A percentile compares a stretch with the other conserved stretches of the same genome.
phyloP scores from a whole-genome alignment of 2,888 invertebrate species.

The Tiphia femorata region DNA sequence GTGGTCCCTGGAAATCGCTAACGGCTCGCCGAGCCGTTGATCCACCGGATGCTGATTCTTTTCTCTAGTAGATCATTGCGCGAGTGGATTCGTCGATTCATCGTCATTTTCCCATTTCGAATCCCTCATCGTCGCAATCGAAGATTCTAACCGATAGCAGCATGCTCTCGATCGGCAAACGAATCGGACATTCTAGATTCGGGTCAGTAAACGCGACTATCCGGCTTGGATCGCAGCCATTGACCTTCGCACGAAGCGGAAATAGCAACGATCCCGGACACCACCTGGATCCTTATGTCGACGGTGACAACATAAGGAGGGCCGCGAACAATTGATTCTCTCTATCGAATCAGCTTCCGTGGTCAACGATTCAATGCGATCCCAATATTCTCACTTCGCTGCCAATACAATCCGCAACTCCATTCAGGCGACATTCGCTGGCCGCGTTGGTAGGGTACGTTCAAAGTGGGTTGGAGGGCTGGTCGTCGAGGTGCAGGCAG shows the following conservation, averaged over 20 bases:
- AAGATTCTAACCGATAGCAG: too few species aligned
- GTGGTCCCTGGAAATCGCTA: slow-evolving; percentile 30
- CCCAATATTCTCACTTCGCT: slow-evolving; percentile 58
- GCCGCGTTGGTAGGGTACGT: slow-evolving; percentile 25
- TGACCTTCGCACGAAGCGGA: too few species aligned
- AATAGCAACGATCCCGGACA: too few species aligned
- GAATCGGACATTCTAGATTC: too few species aligned
- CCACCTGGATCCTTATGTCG: neutral
- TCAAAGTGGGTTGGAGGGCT: neutral
- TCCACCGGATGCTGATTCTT: slow-evolving; percentile 37
- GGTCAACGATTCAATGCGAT: slow-evolving; percentile 57
- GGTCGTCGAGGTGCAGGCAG: neutral
- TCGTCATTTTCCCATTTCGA: too few species aligned
- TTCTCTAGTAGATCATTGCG: too few species aligned
- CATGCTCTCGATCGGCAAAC: too few species aligned
- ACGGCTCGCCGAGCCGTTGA: slow-evolving; percentile 40
- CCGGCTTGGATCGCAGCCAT: too few species aligned
- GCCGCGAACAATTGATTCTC: slow-evolving; percentile 47
- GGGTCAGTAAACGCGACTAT: too few species aligned
- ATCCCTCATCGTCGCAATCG: too few species aligned
- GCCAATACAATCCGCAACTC: slow-evolving; percentile 52
- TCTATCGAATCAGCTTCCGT: slow-evolving; percentile 54
- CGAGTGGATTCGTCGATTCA: too few species aligned
- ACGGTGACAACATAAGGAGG: too few species aligned
- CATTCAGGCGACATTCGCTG: slow-evolving; percentile 38